phyloP scores from a whole-genome alignment of 1,140 invertebrate species.

The Drosophila ambigua region DNA sequence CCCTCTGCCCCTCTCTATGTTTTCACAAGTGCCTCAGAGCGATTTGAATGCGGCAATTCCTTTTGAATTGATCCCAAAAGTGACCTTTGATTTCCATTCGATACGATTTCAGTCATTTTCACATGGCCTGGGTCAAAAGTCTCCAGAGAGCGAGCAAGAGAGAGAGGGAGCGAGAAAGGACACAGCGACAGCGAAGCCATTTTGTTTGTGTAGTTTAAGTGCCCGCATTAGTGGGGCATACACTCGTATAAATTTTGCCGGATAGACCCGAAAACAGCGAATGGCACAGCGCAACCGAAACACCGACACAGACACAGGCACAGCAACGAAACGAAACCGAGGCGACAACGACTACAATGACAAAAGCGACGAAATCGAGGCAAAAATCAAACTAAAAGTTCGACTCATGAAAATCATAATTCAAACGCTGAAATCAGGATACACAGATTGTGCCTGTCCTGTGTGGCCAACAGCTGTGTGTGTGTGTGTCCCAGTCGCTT shows the following conservation, averaged over 20 bases:
- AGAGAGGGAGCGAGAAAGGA: conserved; percentile 3
- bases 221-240: conserved; percentile 78
- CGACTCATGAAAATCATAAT: conserved; percentile 79
- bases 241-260: conserved; percentile 67
- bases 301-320: background rate
- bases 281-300: conserved; percentile 7
- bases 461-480: background rate
- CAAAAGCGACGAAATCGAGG: conserved; percentile 73
- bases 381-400: conserved; percentile 80
- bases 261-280: conserved; percentile 50
- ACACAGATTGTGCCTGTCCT: conserved; percentile 59
- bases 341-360: conserved; percentile 38
- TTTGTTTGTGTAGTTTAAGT: conserved; percentile 80
- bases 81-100: conserved; percentile 77
- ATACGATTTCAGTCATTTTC: conserved; percentile 80
- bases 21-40: conserved; percentile 75
- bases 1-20: conserved; percentile 18
- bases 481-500: conserved; percentile 5
- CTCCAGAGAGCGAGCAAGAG: conserved; percentile 41
- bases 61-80: conserved; percentile 83
- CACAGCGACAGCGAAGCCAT: conserved; percentile 42
- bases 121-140: conserved; percentile 73
- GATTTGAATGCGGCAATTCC: conserved; percentile 82
- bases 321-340: conserved; percentile 13
- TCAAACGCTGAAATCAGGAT: conserved; percentile 72